Evolutionary conservation across 2,113 vertebrate genomes (phyloP), one percentile per base, ranked within the genome.

Genomic region (Proterorhinus semilunaris): DNA sequence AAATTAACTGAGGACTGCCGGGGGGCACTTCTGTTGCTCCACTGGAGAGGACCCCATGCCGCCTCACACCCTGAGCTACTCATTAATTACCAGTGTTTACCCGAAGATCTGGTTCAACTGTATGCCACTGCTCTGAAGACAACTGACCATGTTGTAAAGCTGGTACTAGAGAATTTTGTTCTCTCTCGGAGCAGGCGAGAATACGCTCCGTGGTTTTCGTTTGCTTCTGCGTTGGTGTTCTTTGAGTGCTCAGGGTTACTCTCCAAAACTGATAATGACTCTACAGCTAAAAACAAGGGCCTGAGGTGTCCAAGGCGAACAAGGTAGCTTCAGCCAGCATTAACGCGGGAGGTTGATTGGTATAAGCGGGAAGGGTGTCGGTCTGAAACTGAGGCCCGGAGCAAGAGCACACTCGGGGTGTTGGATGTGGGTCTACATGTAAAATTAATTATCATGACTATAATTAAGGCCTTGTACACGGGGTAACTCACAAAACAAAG

Each of bases 71-170:
- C 36, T 15, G 44, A 62, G 77, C 65, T 65, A 15, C 46, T 69
- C 66, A 64, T 68, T 74, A 71, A 88, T 86, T 83, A 75, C 69
- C 63, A 62, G 54, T 73, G 46, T 79, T 81, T 70, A 70, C 54
- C 6, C 3, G 59, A 10, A 58, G n/a, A 65, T 80, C 71, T 68
- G 66, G 74, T 85, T 73, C 55, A 13, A 78, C 57, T 66, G 61
- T 10, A 63, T 36, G 68, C 48, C 71, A 65, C 49, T 83, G 68
- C 51, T 36, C 44, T 58, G 45, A 66, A 80, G 75, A 83, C 64
- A 65, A 83, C 80, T 73, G 68, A 54, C 55, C 17, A 27, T 68
- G 63, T 74, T 15, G 7, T 58, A 46, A 9, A 15, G 50, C 50
- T 36, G 10, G 13, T 16, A 15, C 42, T 61, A 42, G 6, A 15